Evolutionary conservation across 2,113 vertebrate genomes (phyloP), one percentile per base, ranked within the genome.

Genomic region (Austrofundulus limnaeus): DNA sequence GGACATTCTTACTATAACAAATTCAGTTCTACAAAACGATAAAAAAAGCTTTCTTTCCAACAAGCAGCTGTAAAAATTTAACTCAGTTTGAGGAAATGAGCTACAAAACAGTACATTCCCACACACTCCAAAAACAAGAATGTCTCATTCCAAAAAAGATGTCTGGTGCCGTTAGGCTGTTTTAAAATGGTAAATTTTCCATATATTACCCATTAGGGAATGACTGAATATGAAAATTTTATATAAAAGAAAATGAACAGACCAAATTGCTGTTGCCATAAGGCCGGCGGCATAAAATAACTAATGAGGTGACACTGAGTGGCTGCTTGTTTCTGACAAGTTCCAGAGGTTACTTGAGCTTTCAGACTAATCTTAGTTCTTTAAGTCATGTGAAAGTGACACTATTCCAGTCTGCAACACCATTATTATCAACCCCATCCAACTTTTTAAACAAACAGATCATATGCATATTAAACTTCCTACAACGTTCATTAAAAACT

Each of bases 291-390:
- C 46, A 25, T 54, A 24, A 61, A 62, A 61, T 39, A 61, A 66
- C 55, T 34, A 53, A 39, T 21, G 38, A 46, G 38, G 47, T 24
- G 52, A 45, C 39, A 61, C 25, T 19, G 53, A 73, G 48, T 0
- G 2, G 47, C 47, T 38, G 67, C 21, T 74, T 72, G 69, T 80
- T 83, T 82, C 28, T 42, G 70, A 82, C 61, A 59, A 66, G 45
- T 24, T 69, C 62, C 66, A 21, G 61, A 66, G 77, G 81, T 78
- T 83, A 82, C 70, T 77, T 85, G 69, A 89, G 81, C 79, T 81
- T 83, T 82, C 61, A 45, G 51, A 62, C 86, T 90, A 88, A 91
- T 89, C 83, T 85, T 81, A 75, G 76, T 76, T 58, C 68, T 70
- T 68, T 58, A 73, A 70, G 79, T 81, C 72, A 89, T 85, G 82